Evolutionary conservation across 2,797 vertebrate genomes (phyloP).

Genomic region (Gymnodraco acuticeps): DNA sequence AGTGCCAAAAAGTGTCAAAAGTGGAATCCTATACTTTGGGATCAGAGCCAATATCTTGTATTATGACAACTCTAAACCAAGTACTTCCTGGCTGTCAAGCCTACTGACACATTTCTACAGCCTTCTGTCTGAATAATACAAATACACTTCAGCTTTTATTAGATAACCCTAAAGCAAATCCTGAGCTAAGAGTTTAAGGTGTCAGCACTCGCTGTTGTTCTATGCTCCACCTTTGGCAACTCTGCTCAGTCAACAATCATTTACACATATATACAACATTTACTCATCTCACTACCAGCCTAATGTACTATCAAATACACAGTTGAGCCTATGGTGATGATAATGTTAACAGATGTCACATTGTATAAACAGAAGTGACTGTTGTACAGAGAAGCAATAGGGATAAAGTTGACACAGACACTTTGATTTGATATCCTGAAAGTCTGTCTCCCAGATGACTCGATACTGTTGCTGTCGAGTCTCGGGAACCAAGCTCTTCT

Average conservation of each 20-base stretch:
- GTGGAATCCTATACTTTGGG: not conserved
- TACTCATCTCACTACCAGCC: not conserved
- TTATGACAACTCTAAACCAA: not conserved
- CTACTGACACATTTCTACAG: slow-evolving; percentile 7
- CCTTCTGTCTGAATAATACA: slow-evolving; percentile 2
- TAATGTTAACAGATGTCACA: slow-evolving; percentile 1
- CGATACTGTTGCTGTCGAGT: slow-evolving; percentile 10
- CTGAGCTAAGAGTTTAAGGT: not conserved
- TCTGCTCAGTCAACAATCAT: not conserved
- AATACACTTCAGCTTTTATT: not conserved
- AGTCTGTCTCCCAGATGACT: slow-evolving; percentile 5
- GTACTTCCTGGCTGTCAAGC: not conserved
- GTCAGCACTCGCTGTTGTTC: not conserved
- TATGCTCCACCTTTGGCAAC: not conserved
- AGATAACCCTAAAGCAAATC: not conserved
- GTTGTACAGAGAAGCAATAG: not conserved
- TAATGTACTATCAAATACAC: not conserved
- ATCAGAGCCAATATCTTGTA: not conserved
- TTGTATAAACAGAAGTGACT: not conserved
- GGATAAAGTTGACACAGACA: not conserved
- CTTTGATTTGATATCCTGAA: slow-evolving; percentile 1
- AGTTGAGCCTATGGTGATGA: not conserved
- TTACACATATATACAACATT: too few species aligned
- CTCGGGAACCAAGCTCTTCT: not conserved
- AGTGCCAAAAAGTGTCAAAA: slow-evolving; percentile 6